Percentiles rank a stretch among this genome's conserved stretches.
These are phyloP conservation scores for Amphipyra berbera DNA, from an alignment of 2,888 invertebrate species.

Conservation along the genomic window DNA sequence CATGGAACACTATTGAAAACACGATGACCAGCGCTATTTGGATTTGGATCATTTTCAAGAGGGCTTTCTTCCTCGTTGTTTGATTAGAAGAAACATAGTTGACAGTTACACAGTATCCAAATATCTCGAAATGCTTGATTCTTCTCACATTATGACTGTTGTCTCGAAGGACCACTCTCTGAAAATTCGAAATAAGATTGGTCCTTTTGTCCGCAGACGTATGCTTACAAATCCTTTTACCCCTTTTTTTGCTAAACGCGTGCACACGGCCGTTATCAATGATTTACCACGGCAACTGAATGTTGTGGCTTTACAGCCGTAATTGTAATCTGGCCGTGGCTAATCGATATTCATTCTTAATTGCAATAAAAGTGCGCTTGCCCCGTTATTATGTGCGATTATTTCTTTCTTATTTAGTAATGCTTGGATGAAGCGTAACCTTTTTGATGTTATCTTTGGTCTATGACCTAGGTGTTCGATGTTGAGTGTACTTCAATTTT, in stretches of 20 bases:
- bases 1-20: conserved; percentile 1
- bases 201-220: conserved; percentile 11
- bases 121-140: neutral
- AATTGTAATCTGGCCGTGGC: conserved; percentile 67
- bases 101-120: neutral
- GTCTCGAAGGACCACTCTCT: neutral
- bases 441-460: conserved; percentile 8
- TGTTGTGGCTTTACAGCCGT: conserved; percentile 61
- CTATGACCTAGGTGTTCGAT: neutral
- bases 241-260: conserved; percentile 43
- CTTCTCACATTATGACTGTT: neutral
- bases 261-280: conserved; percentile 66
- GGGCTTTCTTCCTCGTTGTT: conserved; percentile 4
- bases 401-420: conserved; percentile 28
- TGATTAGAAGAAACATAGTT: conserved; percentile 28
- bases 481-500: neutral
- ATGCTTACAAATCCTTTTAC: conserved; percentile 11
- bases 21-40: conserved; percentile 29
- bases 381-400: conserved; percentile 38
- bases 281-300: conserved; percentile 67
- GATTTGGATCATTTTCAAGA: conserved; percentile 32
- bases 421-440: conserved; percentile 12
- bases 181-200: neutral
- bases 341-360: conserved; percentile 65
- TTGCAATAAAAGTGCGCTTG: conserved; percentile 49